Evolutionary conservation across 2,113 vertebrate genomes (phyloP), one percentile per base, ranked within the genome.

Genomic region (Nanorana parkeri): DNA sequence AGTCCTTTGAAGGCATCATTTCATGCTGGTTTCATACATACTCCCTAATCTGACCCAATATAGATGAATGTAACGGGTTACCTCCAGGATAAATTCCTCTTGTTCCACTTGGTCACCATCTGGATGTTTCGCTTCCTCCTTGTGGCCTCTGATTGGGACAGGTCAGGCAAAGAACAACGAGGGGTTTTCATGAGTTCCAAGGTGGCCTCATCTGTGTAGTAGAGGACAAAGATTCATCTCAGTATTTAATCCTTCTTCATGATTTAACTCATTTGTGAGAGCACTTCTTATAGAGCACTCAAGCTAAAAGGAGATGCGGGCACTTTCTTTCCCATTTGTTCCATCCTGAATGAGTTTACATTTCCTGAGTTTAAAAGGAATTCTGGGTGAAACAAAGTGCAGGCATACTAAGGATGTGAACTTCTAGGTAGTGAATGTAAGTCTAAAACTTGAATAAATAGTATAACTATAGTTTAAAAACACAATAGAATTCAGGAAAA

Each of bases 11-110:
- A 47, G 41, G 41, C 41, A 13, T 47, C 13, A 47, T 47, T 47
- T 10, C 1, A 47, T 47, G 41, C 13, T 47, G 8, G 41, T 13
- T 68, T 47, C n/a, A 47, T 23, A 66, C 17, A 23, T 21, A 51
- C 66, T 64, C 36, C 77, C 61, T 0, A 0, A 24, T 23, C 13
- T 29, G 36, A 17, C 11, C 3, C 17, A 72, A 65, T 54, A 1
- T 7, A 0, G 23, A 13, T 3, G 10, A 23, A 10, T 19, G 67
- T 10, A 74, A 77, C 15, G 20, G 41, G 88, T 69, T 91, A 99
- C 97, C 97, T 97, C 98, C 98, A 99, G 0, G 97, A 99, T 64
- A 99, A 91, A 87, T 96, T 98, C 81, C 96, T 95, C 85, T 96
- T 99, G 86, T 89, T 94, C 98, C 97, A 99, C 86, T 96, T 97